These are phyloP conservation scores for Amblyjoppa proteus DNA, from an alignment of 2,888 invertebrate species.

Conservation along the genomic window DNA sequence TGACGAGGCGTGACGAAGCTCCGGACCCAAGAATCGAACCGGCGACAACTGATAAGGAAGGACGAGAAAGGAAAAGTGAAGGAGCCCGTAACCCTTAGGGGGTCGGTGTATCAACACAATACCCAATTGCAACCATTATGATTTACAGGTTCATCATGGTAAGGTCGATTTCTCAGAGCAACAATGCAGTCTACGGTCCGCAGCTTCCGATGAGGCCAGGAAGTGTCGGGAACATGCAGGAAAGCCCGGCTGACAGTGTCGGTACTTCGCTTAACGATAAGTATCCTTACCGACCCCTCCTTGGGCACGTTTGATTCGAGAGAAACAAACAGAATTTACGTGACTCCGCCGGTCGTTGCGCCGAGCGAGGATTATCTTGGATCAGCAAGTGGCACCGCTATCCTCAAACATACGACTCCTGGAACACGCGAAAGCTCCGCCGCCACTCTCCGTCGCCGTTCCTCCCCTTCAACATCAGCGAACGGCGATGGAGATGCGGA, in stretches of 20 bases:
- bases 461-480: background rate
- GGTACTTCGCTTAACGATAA: slow-evolving; percentile 37
- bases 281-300: slow-evolving; percentile 16
- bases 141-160: too few relatives aligned
- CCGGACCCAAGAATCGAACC: too few relatives aligned
- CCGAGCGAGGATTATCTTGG: slow-evolving; percentile 15
- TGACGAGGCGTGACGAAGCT: too few relatives aligned
- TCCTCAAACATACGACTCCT: slow-evolving; percentile 6
- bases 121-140: too few relatives aligned
- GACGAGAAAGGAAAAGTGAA: too few relatives aligned
- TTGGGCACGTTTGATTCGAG: slow-evolving; percentile 26
- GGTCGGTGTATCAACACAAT: too few relatives aligned
- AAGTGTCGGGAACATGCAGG: background rate
- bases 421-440: slow-evolving; percentile 17
- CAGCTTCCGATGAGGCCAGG: too few relatives aligned
- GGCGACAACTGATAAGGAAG: too few relatives aligned
- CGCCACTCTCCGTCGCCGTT: background rate
- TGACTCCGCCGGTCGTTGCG: slow-evolving; percentile 20
- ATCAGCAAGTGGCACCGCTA: slow-evolving; percentile 23
- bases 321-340: slow-evolving; percentile 52
- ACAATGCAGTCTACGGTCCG: too few relatives aligned
- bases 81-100: too few relatives aligned
- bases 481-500: slow-evolving; percentile 29
- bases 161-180: too few relatives aligned
- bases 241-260: background rate